Conservation (phyloP, 2,113 vertebrate species). For the Indri indri region DNA sequence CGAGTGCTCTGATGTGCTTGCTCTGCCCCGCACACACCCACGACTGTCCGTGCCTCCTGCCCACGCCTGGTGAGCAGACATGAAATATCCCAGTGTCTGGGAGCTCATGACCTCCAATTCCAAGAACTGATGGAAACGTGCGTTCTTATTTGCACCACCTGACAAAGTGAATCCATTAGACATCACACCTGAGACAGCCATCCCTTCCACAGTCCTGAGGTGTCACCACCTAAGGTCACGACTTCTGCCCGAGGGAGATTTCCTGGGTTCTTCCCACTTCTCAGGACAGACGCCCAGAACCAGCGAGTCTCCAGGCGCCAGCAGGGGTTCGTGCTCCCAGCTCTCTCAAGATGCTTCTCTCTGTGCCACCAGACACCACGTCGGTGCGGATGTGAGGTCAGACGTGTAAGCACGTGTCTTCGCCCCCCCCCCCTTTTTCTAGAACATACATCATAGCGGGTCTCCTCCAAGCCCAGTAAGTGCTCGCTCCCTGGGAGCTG, state of each 20-base stretch:
- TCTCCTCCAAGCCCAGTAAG: background rate
- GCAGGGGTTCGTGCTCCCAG: no score
- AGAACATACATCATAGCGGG: rapidly evolving
- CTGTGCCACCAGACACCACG: no score
- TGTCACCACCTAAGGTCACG: background rate
- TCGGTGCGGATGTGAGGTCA: no score
- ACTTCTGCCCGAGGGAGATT: no score
- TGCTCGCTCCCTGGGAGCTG: background rate
- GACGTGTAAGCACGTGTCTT: no score
- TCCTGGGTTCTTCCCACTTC: background rate
- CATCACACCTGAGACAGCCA: background rate
- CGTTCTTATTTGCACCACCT: background rate
- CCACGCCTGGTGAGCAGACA: rapidly evolving
- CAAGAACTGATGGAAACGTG: background rate
- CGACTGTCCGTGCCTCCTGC: rapidly evolving
- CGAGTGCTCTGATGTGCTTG: rapidly evolving
- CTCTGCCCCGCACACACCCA: background rate
- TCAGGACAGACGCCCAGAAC: no score
- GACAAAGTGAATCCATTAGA: no score
- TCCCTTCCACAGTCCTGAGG: background rate
- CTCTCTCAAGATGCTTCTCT: no score
- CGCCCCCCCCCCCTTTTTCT: background rate
- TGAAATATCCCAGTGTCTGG: background rate
- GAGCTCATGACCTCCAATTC: background rate
- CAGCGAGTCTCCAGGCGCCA: no score